These are phyloP conservation scores for Palythoa grandiflora DNA, from an alignment of 92 coral and sea anemone genomes.

Conservation along the genomic window DNA sequence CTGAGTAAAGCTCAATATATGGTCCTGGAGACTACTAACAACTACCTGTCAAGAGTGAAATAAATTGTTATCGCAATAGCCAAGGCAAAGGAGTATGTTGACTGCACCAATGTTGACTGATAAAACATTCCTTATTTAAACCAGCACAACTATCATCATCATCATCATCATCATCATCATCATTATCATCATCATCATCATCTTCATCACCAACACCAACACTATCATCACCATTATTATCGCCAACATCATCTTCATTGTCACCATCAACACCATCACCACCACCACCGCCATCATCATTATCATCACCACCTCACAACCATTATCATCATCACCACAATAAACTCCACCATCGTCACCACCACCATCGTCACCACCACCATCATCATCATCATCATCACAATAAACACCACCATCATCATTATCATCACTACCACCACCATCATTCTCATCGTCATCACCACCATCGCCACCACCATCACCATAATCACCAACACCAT, in stretches of 20 bases:
- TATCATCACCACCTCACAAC: too few relatives aligned
- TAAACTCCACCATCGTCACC: neutral
- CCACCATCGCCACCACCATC: neutral
- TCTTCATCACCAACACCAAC: too few relatives aligned
- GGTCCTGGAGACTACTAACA: slow-evolving; percentile 84
- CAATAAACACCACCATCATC: too few relatives aligned
- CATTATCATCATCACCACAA: neutral
- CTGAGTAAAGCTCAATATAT: slow-evolving; percentile 90
- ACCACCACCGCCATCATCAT: neutral
- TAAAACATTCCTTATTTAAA: too few relatives aligned
- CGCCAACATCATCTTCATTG: neutral
- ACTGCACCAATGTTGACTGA: too few relatives aligned
- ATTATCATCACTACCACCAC: neutral
- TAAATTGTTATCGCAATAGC: neutral
- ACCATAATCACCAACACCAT: neutral
- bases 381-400: neutral
- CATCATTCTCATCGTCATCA: neutral
- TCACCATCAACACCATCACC: neutral
- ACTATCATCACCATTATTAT: too few relatives aligned
- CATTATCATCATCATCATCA: too few relatives aligned
- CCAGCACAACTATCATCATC: too few relatives aligned
- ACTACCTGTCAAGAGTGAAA: slow-evolving; percentile 63
- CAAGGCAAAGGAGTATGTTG: neutral
- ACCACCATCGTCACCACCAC: neutral
- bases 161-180: too few relatives aligned